Evolutionary conservation across 2,113 vertebrate genomes (phyloP).

Genomic region (Sturnus vulgaris): DNA sequence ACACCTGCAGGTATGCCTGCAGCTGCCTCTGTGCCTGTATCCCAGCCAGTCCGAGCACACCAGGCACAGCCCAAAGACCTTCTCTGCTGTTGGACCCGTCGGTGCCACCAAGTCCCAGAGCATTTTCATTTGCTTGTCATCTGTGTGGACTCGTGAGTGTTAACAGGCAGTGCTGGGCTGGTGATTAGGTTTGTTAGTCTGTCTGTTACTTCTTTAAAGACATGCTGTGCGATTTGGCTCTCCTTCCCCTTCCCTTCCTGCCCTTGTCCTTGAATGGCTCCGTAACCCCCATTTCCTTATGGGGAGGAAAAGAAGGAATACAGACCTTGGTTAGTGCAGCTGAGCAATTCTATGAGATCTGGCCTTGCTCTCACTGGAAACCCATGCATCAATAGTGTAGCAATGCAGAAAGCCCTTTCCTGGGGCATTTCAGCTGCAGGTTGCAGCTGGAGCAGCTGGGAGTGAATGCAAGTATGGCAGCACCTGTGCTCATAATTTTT

Average conservation of each 20-base stretch:
- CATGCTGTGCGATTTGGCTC: not conserved
- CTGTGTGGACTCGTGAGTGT: not conserved
- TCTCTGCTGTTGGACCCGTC: accelerated
- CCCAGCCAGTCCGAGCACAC: not conserved
- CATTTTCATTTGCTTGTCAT: not conserved
- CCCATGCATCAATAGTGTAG: not conserved
- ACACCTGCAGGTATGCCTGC: accelerated
- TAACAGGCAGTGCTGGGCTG: not conserved
- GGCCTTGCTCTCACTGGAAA: not conserved
- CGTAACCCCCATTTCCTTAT: not conserved
- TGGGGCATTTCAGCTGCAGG: not conserved
- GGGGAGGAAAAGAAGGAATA: not conserved
- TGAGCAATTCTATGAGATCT: not conserved
- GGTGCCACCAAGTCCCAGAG: not conserved
- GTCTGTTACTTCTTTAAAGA: not conserved
- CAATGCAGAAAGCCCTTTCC: not conserved
- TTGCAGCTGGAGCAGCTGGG: not conserved
- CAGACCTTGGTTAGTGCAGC: not conserved
- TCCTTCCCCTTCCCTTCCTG: not conserved
- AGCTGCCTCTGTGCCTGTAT: accelerated
- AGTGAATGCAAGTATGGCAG: not conserved
- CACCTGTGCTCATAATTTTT: not conserved
- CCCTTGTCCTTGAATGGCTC: not conserved
- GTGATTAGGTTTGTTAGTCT: not conserved
- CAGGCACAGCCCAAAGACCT: not conserved